Conservation (phyloP, 2,797 vertebrate genomes). For the Limosa lapponica region DNA sequence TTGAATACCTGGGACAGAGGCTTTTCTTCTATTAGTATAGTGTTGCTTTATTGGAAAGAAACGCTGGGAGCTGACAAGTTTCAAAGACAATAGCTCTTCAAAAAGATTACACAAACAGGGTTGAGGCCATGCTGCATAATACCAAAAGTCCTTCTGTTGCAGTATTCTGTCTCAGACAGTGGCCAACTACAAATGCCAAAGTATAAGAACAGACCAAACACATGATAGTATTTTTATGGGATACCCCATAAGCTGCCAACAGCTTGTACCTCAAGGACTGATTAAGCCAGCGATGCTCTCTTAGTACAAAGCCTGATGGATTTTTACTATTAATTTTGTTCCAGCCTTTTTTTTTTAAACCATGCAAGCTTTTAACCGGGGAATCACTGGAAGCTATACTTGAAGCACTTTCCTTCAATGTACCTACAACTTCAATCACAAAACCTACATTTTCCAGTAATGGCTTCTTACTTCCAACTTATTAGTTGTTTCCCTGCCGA, state of each 20-base stretch:
- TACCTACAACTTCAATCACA: not conserved
- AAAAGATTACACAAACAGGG: not conserved
- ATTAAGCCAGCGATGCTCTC: not conserved
- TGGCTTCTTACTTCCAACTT: not conserved
- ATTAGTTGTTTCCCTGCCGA: not conserved
- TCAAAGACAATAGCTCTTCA: not conserved
- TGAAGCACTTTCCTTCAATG: not conserved
- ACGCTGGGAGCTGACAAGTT: not conserved
- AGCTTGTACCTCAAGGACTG: not conserved
- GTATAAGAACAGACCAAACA: not conserved
- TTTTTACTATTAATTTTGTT: not conserved
- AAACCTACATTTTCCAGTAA: not conserved
- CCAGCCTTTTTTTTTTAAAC: not conserved
- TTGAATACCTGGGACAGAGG: not conserved
- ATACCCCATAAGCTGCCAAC: not conserved
- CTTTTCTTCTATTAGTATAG: not conserved
- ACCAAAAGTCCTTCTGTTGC: not conserved
- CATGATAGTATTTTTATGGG: not conserved
- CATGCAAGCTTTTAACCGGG: not conserved
- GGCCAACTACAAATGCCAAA: not conserved
- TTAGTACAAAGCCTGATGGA: not conserved
- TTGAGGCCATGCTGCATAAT: not conserved
- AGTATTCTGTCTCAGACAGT: not conserved
- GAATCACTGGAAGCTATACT: not conserved
- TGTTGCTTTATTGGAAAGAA: not conserved